Conservation (phyloP, 2,888 invertebrate genomes). For the Amphimallon solstitiale region DNA sequence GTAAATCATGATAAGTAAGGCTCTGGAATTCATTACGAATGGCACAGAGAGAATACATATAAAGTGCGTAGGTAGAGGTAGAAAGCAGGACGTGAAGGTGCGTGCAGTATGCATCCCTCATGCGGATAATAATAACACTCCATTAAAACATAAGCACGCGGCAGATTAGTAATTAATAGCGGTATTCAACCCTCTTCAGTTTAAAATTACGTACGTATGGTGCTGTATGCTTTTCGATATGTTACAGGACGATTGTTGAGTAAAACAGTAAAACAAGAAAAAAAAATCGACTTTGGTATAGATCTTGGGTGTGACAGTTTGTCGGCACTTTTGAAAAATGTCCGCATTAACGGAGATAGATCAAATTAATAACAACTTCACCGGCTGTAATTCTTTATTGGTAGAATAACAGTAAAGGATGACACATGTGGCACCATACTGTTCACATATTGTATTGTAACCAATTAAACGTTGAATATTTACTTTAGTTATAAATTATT, state of each 20-base stretch:
- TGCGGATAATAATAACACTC: conserved; percentile 55
- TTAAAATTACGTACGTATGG: background rate
- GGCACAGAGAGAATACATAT: conserved; percentile 2
- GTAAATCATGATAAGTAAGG: conserved; percentile 53
- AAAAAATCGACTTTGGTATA: too few relatives aligned
- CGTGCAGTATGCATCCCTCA: conserved; percentile 49
- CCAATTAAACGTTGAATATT: too few relatives aligned
- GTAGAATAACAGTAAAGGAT: too few relatives aligned
- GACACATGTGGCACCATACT: too few relatives aligned
- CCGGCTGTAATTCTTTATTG: too few relatives aligned
- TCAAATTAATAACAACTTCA: conserved; percentile 47
- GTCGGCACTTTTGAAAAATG: conserved; percentile 41
- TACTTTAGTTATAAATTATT: too few relatives aligned
- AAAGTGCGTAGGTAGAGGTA: conserved; percentile 26
- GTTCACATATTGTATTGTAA: too few relatives aligned
- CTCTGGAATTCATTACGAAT: conserved; percentile 45
- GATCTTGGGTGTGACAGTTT: too few relatives aligned
- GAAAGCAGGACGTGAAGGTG: conserved; percentile 44
- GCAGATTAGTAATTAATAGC: conserved; percentile 57
- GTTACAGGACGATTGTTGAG: background rate
- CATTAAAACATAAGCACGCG: conserved; percentile 56
- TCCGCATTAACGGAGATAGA: conserved; percentile 49
- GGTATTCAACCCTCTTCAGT: conserved; percentile 41
- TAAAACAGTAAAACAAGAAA: background rate
- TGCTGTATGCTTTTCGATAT: background rate